Evolutionary conservation across 2,888 invertebrate species (phyloP).

Genomic region (Oscheius sp.): DNA sequence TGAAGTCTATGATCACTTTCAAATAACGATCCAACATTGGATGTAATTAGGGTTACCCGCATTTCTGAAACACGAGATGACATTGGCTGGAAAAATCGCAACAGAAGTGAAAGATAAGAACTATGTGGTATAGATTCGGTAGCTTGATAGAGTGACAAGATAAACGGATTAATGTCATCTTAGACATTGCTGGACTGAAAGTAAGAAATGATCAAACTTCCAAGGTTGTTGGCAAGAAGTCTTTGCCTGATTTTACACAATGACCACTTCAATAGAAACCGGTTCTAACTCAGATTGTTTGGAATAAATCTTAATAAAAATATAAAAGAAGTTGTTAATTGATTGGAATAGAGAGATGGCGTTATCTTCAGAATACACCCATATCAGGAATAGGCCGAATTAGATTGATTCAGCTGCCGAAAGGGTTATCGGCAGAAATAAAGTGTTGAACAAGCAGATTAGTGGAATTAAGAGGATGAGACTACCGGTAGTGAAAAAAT

Average conservation of each 20-base stretch:
- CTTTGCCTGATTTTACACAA: slow-evolving; percentile 24
- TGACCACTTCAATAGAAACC: slow-evolving; percentile 22
- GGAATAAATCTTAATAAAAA: slow-evolving; percentile 3
- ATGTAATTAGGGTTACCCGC: slow-evolving; percentile 62
- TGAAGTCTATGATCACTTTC: slow-evolving; percentile 56
- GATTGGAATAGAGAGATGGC: slow-evolving; percentile 9
- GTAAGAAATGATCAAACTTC: too few relatives aligned
- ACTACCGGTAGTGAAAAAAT: too few relatives aligned
- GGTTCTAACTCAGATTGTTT: slow-evolving; percentile 3
- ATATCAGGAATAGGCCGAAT: neutral
- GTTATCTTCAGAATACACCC: slow-evolving; percentile 4
- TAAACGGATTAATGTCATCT: slow-evolving; percentile 10
- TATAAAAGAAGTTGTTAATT: neutral
- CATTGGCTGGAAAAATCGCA: neutral
- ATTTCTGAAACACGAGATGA: slow-evolving; percentile 31
- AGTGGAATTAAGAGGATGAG: too few relatives aligned
- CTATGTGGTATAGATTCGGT: neutral
- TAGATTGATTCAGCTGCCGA: slow-evolving; percentile 8
- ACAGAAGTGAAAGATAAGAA: slow-evolving; percentile 1
- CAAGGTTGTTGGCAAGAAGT: slow-evolving; percentile 7
- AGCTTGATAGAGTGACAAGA: slow-evolving; percentile 1
- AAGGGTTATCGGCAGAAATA: neutral
- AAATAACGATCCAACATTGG: slow-evolving; percentile 69
- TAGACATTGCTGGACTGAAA: too few relatives aligned
- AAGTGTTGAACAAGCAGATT: too few relatives aligned